Percentiles rank a stretch among this genome's conserved stretches.
phyloP scores from a whole-genome alignment of 2,888 invertebrate genomes.

The Deroplatys truncata region DNA sequence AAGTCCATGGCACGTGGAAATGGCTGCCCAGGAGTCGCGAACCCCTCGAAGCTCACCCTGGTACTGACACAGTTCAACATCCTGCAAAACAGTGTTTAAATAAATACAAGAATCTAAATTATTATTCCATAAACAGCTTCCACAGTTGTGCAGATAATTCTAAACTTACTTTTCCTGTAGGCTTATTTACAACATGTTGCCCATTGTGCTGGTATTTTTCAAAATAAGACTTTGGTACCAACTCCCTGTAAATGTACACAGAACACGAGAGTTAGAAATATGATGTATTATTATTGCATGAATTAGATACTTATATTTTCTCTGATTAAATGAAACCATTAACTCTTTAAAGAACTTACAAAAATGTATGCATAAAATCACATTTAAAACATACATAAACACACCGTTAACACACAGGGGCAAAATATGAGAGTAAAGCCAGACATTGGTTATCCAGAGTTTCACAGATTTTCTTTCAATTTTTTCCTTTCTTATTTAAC shows the following conservation, averaged over 20 bases:
- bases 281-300: not conserved
- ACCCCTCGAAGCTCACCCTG: slow-evolving; percentile 67
- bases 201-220: slow-evolving; percentile 56
- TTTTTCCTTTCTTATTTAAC: too few relatives aligned
- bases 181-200: slow-evolving; percentile 52
- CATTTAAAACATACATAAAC: too few relatives aligned
- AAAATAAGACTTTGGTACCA: slow-evolving; percentile 65
- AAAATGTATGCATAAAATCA: too few relatives aligned
- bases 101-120: not conserved
- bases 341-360: too few relatives aligned
- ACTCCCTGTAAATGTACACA: slow-evolving; percentile 47
- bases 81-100: slow-evolving; percentile 49
- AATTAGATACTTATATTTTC: too few relatives aligned
- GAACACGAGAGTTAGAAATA: not conserved
- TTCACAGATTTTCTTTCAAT: too few relatives aligned
- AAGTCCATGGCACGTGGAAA: slow-evolving; percentile 74
- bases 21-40: slow-evolving; percentile 71
- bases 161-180: slow-evolving; percentile 51
- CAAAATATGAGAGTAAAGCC: too few relatives aligned
- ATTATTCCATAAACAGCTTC: not conserved
- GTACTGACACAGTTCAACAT: slow-evolving; percentile 71
- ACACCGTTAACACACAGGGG: too few relatives aligned
- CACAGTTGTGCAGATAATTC: not conserved
- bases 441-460: too few relatives aligned
- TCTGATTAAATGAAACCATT: too few relatives aligned